Conservation (phyloP, 2,888 invertebrate genomes). For the Prenolepis imparis region DNA sequence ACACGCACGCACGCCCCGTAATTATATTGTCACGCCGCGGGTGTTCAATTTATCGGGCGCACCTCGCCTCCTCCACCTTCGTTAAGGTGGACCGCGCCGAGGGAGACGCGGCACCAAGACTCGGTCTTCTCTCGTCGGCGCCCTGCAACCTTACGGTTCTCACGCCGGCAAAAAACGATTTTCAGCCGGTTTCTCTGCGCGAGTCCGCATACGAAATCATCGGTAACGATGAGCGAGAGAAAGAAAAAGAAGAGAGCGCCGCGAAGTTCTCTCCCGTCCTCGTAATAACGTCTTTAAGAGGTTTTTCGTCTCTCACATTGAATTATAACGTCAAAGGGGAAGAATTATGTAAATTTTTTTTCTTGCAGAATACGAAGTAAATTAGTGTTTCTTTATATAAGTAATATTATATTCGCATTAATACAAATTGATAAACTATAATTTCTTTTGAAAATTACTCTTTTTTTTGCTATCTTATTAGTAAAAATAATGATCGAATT, state of each 20-base stretch:
- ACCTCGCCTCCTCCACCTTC: constrained; percentile 24
- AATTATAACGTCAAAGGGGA: not conserved
- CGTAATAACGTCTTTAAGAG: constrained; percentile 9
- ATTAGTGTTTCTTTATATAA: not conserved
- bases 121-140: constrained; percentile 45
- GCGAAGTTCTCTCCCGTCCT: not conserved
- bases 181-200: constrained; percentile 13
- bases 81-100: constrained; percentile 9
- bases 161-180: constrained; percentile 48
- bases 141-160: constrained; percentile 49
- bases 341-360: not conserved
- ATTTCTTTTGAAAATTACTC: not conserved
- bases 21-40: constrained; percentile 44
- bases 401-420: not conserved
- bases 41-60: constrained; percentile 37
- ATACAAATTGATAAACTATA: not conserved
- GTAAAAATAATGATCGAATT: not conserved
- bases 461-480: not conserved
- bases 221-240: not conserved
- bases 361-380: not conserved
- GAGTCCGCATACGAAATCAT: constrained; percentile 27
- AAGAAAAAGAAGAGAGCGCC: not conserved
- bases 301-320: not conserved
- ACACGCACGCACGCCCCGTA: constrained; percentile 24
- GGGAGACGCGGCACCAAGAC: constrained; percentile 24